Evolutionary conservation across 2,797 vertebrate genomes (phyloP).

Genomic region (Hemitrygon akajei): DNA sequence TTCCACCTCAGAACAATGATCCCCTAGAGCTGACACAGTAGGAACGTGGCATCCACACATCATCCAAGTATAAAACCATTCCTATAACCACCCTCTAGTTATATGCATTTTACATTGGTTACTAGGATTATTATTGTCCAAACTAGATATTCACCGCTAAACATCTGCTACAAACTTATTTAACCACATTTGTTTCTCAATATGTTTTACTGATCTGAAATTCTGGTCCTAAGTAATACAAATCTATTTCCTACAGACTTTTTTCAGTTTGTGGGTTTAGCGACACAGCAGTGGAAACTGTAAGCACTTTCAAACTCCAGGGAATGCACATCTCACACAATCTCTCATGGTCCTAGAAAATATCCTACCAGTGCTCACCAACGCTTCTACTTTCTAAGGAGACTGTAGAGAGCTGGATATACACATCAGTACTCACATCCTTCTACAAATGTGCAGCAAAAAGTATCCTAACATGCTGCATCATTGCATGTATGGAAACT

Average conservation of each 20-base stretch:
- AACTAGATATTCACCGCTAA: not conserved
- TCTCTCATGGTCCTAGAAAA: too few species aligned
- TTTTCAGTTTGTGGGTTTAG: not conserved
- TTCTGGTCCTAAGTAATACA: not conserved
- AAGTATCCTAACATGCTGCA: too few species aligned
- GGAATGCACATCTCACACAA: too few species aligned
- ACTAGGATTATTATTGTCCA: not conserved
- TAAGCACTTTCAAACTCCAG: too few species aligned
- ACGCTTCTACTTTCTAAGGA: too few species aligned
- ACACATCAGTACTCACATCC: too few species aligned
- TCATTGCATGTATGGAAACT: too few species aligned
- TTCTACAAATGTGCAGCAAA: too few species aligned
- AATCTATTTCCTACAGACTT: not conserved
- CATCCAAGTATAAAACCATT: not conserved
- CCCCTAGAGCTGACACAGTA: not conserved
- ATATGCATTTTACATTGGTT: not conserved
- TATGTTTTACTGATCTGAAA: not conserved
- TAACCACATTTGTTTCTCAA: not conserved
- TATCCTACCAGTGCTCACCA: too few species aligned
- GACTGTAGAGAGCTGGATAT: too few species aligned
- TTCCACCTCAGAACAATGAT: not conserved
- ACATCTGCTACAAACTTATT: too few species aligned
- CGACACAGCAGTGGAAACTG: too few species aligned
- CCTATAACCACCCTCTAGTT: not conserved
- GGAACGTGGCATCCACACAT: not conserved